A percentile compares a stretch with the other conserved stretches of the same genome.
phyloP scores from a whole-genome alignment of 2,888 invertebrate species.

The Thalpophila matura region DNA sequence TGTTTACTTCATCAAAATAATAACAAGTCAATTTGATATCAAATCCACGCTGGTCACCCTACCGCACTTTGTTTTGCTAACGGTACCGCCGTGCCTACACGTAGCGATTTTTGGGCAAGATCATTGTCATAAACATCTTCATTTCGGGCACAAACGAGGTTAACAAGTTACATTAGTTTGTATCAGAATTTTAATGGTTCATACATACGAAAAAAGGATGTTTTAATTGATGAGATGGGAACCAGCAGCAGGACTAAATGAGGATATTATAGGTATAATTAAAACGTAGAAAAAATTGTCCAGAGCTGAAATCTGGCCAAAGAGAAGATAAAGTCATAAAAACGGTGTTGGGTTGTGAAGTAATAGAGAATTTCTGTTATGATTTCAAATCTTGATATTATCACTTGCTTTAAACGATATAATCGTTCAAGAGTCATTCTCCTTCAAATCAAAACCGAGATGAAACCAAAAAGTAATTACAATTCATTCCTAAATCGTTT shows the following conservation, averaged over 20 bases:
- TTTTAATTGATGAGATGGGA: constrained; percentile 15
- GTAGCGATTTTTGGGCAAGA: constrained; percentile 71
- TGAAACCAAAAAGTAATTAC: no score
- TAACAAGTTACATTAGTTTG: constrained; percentile 59
- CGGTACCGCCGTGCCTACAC: constrained; percentile 83
- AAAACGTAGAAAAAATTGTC: no score
- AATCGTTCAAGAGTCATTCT: no score
- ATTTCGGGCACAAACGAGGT: constrained; percentile 62
- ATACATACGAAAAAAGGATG: constrained; percentile 25
- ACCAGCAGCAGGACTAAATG: not conserved
- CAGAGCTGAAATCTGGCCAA: no score
- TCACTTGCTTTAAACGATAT: no score
- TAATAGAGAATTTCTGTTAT: no score
- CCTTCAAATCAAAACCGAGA: no score
- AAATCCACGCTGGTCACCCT: constrained; percentile 24
- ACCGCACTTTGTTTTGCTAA: constrained; percentile 65
- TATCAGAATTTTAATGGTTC: constrained; percentile 54
- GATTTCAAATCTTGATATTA: no score
- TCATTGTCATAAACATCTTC: constrained; percentile 73
- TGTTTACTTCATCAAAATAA: not conserved
- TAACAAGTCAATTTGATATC: constrained; percentile 24
- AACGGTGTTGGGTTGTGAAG: no score
- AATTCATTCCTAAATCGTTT: no score
- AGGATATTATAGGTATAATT: not conserved
- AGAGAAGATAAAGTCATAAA: no score